These are phyloP conservation scores for Sthenelais limicola DNA, from an alignment of 2,888 invertebrate species.

Conservation along the genomic window DNA sequence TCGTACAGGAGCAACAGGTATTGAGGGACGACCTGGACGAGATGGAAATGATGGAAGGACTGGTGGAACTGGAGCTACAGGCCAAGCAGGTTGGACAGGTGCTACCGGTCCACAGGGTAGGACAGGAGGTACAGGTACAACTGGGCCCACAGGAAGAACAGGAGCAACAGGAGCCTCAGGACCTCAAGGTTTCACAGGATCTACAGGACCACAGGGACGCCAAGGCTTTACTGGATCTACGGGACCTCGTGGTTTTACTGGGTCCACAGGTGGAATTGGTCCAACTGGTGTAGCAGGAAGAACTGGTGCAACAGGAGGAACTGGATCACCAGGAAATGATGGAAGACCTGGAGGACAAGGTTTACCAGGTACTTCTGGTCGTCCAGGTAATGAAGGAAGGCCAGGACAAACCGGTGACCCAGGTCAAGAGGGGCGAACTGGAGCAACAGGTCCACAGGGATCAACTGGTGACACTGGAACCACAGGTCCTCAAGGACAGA, in stretches of 20 bases:
- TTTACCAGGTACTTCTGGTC: constrained; percentile 40
- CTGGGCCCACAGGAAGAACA: constrained; percentile 38
- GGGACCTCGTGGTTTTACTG: not conserved
- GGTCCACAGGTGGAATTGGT: constrained; percentile 7
- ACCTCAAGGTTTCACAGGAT: constrained; percentile 21
- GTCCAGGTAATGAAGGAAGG: constrained; percentile 35
- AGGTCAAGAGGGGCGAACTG: constrained; percentile 40
- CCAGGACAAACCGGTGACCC: constrained; percentile 37
- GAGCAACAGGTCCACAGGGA: constrained; percentile 43
- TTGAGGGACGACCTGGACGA: constrained; percentile 38
- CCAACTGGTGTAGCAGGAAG: constrained; percentile 34
- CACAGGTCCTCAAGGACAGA: constrained; percentile 41
- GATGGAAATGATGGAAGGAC: constrained; percentile 42
- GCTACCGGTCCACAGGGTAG: constrained; percentile 30
- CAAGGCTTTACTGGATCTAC: constrained; percentile 14
- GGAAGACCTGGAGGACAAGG: constrained; percentile 40
- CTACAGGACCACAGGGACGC: not conserved
- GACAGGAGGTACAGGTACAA: constrained; percentile 34
- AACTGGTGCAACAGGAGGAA: constrained; percentile 36
- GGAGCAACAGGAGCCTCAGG: constrained; percentile 31
- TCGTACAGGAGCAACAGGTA: constrained; percentile 30
- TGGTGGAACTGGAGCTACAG: constrained; percentile 40
- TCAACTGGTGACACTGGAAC: constrained; percentile 42
- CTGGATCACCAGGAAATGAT: constrained; percentile 36
- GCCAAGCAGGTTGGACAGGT: constrained; percentile 34